phyloP scores from a whole-genome alignment of 1,140 invertebrate genomes.

The Drosophila paulistorum region DNA sequence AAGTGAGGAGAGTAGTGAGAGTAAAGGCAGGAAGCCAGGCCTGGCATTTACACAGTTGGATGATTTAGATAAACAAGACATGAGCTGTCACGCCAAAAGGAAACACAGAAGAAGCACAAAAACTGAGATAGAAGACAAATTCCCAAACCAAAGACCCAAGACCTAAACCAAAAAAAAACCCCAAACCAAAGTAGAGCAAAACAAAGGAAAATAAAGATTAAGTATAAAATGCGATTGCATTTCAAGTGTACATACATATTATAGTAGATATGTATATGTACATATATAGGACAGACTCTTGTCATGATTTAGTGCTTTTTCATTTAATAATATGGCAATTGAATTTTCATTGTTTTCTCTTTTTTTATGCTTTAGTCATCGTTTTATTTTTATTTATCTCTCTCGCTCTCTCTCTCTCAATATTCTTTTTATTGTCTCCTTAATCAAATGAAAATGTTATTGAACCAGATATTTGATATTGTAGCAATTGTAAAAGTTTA shows the following conservation, averaged over 20 bases:
- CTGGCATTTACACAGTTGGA: slow-evolving; percentile 78
- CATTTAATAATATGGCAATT: slow-evolving; percentile 9
- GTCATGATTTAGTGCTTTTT: slow-evolving; percentile 8
- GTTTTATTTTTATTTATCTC: neutral
- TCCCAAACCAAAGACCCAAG: slow-evolving; percentile 8
- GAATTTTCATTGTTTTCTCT: slow-evolving; percentile 11
- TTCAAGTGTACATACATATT: slow-evolving; percentile 1
- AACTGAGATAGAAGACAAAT: slow-evolving; percentile 33
- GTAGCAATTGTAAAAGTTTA: slow-evolving; percentile 1
- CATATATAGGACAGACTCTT: neutral
- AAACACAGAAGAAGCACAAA: slow-evolving; percentile 21
- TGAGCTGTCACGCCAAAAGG: slow-evolving; percentile 72
- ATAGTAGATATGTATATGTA: neutral
- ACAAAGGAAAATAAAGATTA: slow-evolving; percentile 54
- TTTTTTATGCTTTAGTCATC: slow-evolving; percentile 4
- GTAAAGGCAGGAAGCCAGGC: slow-evolving; percentile 64
- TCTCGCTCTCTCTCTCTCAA: too few species aligned
- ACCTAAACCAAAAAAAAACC: slow-evolving; percentile 17
- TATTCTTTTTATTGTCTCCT: neutral
- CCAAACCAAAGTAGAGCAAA: slow-evolving; percentile 53
- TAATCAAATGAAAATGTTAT: slow-evolving; percentile 10
- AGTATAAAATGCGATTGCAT: slow-evolving; percentile 33
- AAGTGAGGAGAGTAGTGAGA: slow-evolving; percentile 15
- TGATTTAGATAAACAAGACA: slow-evolving; percentile 81
- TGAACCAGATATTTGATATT: slow-evolving; percentile 8